These are phyloP conservation scores for Syritta pipiens DNA, from an alignment of 2,888 invertebrate species.

Conservation along the genomic window DNA sequence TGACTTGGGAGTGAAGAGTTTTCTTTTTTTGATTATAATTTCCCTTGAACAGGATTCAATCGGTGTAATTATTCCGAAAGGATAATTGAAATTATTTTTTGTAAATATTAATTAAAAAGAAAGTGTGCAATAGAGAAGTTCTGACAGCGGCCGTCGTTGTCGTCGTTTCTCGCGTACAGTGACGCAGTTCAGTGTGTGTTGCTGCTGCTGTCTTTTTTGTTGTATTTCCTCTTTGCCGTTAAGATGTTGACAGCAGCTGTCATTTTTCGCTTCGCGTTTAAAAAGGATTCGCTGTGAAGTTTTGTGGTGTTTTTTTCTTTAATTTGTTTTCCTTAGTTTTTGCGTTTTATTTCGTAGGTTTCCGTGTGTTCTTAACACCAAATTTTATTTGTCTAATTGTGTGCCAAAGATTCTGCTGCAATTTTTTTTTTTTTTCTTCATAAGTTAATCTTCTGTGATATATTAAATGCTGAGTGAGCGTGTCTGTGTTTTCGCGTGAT, in stretches of 20 bases:
- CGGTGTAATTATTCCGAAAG: conserved; percentile 10
- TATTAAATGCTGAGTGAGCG: conserved; percentile 51
- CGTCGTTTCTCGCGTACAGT: conserved; percentile 15
- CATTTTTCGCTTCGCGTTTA: conserved; percentile 61
- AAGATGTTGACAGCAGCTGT: conserved; percentile 73
- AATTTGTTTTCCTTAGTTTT: conserved; percentile 49
- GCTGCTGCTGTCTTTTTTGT: conserved; percentile 37
- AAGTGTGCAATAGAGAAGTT: neutral
- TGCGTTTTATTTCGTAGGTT: conserved; percentile 26
- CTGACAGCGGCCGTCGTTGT: conserved; percentile 39
- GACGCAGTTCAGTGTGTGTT: conserved; percentile 59
- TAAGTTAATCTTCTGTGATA: conserved; percentile 53
- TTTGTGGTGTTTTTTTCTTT: conserved; percentile 47
- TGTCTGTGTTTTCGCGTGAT: conserved; percentile 37
- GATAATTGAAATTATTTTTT: conserved; percentile 22
- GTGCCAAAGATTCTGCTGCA: conserved; percentile 59
- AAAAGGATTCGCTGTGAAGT: conserved; percentile 62
- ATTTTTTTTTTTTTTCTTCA: too few species aligned
- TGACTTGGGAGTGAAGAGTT: conserved; percentile 6
- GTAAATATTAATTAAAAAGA: conserved; percentile 8
- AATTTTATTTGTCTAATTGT: conserved; percentile 30
- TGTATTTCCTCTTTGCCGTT: conserved; percentile 42
- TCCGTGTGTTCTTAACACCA: conserved; percentile 5
- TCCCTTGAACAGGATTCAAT: conserved; percentile 2
- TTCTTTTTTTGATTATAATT: neutral